Evolutionary conservation across 2,797 vertebrate species (phyloP).

Genomic region (Gallinago solitaria): DNA sequence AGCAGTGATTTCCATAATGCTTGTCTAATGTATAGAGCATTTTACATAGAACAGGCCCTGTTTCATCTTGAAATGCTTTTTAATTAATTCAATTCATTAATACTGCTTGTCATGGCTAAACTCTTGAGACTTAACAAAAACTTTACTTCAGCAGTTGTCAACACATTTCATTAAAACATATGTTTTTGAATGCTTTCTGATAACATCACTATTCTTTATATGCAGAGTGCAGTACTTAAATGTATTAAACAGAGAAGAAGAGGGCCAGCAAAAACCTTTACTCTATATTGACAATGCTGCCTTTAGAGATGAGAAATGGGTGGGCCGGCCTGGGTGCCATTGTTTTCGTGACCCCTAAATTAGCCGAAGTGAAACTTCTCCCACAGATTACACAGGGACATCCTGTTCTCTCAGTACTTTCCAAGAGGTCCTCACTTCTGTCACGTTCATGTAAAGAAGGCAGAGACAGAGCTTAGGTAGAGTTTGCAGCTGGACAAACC

Average conservation of each 20-base stretch:
- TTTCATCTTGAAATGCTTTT: conserved; percentile 81
- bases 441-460: not conserved
- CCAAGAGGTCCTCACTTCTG: not conserved
- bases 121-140: conserved; percentile 77
- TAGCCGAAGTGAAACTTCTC: not conserved
- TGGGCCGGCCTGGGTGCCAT: not conserved
- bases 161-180: conserved; percentile 74
- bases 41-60: conserved; percentile 69
- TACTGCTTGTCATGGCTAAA: conserved; percentile 77
- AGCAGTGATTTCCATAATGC: conserved; percentile 78
- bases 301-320: conserved; percentile 4
- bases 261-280: not conserved
- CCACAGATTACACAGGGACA: accelerated
- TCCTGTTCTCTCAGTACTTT: not conserved
- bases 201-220: conserved; percentile 57
- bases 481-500: not conserved
- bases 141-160: conserved; percentile 78
- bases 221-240: conserved; percentile 71
- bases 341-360: not conserved
- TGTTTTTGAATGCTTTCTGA: conserved; percentile 70
- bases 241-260: conserved; percentile 59
- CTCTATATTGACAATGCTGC: not conserved
- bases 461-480: not conserved
- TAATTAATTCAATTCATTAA: conserved; percentile 82
- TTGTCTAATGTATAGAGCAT: conserved; percentile 77